Evolutionary conservation across 1,140 invertebrate genomes (phyloP).

Genomic region (Episyrphus balteatus): DNA sequence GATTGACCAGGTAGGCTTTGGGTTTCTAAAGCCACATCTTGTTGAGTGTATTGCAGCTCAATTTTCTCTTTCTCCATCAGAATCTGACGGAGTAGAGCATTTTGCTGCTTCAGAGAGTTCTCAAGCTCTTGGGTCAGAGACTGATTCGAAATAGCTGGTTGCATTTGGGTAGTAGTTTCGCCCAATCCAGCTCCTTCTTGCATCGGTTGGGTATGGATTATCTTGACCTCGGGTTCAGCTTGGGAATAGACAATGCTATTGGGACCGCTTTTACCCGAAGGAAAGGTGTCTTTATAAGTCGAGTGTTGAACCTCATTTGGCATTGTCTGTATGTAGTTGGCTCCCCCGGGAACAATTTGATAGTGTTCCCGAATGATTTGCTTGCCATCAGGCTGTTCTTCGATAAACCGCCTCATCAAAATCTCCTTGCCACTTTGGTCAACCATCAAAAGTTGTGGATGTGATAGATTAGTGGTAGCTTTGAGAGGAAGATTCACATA

Average conservation of each 20-base stretch:
- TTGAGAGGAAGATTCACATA: constrained; percentile 46
- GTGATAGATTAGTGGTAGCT: constrained; percentile 43
- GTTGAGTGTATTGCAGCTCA: constrained; percentile 43
- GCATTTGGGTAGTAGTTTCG: constrained; percentile 10
- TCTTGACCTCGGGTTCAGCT: constrained; percentile 30
- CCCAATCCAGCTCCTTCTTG: constrained; percentile 14
- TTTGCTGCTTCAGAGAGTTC: constrained; percentile 58
- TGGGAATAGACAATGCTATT: constrained; percentile 34
- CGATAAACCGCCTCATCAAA: constrained; percentile 66
- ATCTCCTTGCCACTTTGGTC: constrained; percentile 65
- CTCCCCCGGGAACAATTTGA: constrained; percentile 39
- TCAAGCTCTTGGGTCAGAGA: constrained; percentile 45
- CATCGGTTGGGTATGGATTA: constrained; percentile 24
- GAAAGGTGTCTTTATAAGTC: constrained; percentile 32
- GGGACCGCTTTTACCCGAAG: constrained; percentile 32
- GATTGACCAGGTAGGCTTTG: constrained; percentile 68
- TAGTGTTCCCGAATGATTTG: constrained; percentile 42
- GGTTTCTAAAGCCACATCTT: constrained; percentile 57
- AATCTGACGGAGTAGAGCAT: constrained; percentile 57
- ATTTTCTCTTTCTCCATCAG: constrained; percentile 54
- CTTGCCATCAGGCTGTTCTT: constrained; percentile 56
- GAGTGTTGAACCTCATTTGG: constrained; percentile 30
- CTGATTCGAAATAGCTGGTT: constrained; percentile 29
- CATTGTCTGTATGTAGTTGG: constrained; percentile 27
- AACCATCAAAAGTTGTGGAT: constrained; percentile 47